These are phyloP conservation scores for Dysdera silvatica DNA, from an alignment of 1,140 invertebrate species.

Conservation along the genomic window DNA sequence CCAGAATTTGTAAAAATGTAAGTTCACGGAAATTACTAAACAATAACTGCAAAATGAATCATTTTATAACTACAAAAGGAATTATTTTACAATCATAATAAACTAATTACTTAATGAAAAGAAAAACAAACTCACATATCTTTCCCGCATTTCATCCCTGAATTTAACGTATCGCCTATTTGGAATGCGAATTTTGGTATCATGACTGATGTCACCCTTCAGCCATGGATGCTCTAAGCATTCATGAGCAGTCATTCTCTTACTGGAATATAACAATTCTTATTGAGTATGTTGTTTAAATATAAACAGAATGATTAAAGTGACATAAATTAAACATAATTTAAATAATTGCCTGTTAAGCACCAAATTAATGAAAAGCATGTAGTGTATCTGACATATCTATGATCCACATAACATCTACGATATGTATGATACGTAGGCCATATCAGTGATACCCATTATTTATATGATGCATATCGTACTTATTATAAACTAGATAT, in stretches of 20 bases:
- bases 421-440: too few species aligned
- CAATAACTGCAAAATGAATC: not conserved
- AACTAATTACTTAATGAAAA: not conserved
- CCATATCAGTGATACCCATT: too few species aligned
- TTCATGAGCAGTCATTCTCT: constrained; percentile 96
- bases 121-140: constrained; percentile 42
- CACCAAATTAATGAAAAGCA: too few species aligned
- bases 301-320: too few species aligned
- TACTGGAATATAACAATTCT: constrained; percentile 40
- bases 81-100: too few species aligned
- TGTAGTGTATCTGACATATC: too few species aligned
- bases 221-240: constrained; percentile 93
- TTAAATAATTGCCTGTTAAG: too few species aligned
- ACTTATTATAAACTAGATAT: too few species aligned
- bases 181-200: constrained; percentile 59
- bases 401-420: too few species aligned
- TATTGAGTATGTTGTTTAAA: not conserved
- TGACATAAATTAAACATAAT: too few species aligned
- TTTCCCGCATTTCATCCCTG: constrained; percentile 69
- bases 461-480: too few species aligned
- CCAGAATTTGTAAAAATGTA: too few species aligned
- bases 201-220: constrained; percentile 28
- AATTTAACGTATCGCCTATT: constrained; percentile 74
- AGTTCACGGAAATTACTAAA: not conserved
- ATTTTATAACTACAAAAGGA: not conserved